Evolutionary conservation across 2,797 vertebrate species (phyloP).

Genomic region (Pseudochirops corinnae): DNA sequence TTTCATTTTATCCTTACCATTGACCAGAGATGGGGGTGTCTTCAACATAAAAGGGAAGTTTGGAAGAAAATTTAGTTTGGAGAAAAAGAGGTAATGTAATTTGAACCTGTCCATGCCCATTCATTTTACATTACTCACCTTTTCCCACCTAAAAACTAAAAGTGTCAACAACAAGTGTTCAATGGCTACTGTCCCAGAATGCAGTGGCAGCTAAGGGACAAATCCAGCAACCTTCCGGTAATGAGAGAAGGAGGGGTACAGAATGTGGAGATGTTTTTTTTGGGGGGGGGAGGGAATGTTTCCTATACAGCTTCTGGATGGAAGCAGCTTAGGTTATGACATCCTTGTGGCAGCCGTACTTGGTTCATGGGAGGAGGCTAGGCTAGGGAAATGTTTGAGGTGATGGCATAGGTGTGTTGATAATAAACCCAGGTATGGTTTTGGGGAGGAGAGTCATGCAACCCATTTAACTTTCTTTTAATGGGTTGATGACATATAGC

Average conservation of each 20-base stretch:
- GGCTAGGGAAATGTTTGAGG: neutral
- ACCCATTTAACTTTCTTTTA: too few relatives aligned
- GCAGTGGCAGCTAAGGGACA: neutral
- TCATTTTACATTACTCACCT: neutral
- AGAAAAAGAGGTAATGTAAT: neutral
- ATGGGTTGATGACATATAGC: neutral
- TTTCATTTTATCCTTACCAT: neutral
- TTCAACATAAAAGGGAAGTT: neutral
- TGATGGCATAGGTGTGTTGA: neutral
- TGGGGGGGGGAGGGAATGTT: neutral
- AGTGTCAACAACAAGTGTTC: neutral
- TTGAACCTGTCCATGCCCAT: neutral
- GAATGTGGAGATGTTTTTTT: neutral
- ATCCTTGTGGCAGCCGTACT: neutral
- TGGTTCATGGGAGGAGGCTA: neutral
- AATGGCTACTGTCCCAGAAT: neutral
- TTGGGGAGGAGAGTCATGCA: neutral
- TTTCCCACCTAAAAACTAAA: neutral
- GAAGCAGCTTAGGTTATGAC: neutral
- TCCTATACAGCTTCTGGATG: neutral
- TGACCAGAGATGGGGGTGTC: neutral
- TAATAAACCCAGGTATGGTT: neutral
- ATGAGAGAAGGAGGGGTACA: neutral
- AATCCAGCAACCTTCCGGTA: neutral
- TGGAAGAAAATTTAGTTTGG: neutral